Evolutionary conservation across 2,888 invertebrate species (phyloP).

Genomic region (Machimus rusticus): DNA sequence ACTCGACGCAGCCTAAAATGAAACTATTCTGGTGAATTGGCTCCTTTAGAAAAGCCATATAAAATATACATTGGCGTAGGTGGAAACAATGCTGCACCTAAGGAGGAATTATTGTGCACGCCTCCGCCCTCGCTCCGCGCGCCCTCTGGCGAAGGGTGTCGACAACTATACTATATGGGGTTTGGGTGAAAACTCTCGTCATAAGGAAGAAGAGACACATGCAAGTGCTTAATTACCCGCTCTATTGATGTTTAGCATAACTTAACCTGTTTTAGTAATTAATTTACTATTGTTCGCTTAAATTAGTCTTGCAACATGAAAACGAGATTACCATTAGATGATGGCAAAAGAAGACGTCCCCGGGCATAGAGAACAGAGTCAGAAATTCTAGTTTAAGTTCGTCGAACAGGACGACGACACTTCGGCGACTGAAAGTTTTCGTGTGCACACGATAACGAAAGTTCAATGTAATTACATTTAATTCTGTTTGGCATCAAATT

Average conservation of each 20-base stretch:
- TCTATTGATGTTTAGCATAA: constrained; percentile 57
- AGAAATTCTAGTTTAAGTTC: background rate
- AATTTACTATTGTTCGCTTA: constrained; percentile 61
- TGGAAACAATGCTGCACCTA: constrained; percentile 26
- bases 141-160: background rate
- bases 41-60: constrained; percentile 26
- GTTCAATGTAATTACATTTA: constrained; percentile 47
- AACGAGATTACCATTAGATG: constrained; percentile 49
- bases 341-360: constrained; percentile 41
- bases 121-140: background rate
- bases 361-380: background rate
- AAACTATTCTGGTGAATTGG: constrained; percentile 29
- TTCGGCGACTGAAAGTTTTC: constrained; percentile 37
- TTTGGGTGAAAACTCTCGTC: background rate
- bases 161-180: background rate
- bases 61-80: constrained; percentile 29
- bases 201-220: constrained; percentile 44
- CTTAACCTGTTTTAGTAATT: constrained; percentile 62
- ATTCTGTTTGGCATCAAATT: constrained; percentile 45
- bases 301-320: constrained; percentile 55
- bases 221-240: constrained; percentile 53
- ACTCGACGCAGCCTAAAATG: constrained; percentile 34
- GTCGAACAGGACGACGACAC: constrained; percentile 37
- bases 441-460: constrained; percentile 47
- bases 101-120: background rate